Evolutionary conservation across 2,888 invertebrate species (phyloP).

Genomic region (Drosophila diplacantha): DNA sequence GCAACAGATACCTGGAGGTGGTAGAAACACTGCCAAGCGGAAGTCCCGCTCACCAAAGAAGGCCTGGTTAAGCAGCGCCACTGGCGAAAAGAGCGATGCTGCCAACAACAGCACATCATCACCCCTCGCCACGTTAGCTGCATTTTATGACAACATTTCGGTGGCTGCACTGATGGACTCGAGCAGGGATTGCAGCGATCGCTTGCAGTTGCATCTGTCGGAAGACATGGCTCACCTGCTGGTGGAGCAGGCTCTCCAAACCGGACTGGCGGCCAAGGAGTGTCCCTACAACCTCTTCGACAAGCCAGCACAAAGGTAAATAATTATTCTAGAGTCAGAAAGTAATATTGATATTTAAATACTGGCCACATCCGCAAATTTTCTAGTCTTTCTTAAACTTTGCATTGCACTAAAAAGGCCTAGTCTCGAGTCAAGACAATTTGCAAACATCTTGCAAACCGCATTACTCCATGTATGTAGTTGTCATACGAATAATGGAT

Average conservation of each 20-base stretch:
- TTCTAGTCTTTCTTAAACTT: no score
- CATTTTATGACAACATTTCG: constrained; percentile 77
- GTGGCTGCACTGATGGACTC: constrained; percentile 73
- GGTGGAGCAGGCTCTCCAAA: constrained; percentile 70
- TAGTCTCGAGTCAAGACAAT: neutral
- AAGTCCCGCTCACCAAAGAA: constrained; percentile 74
- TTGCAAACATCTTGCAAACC: neutral
- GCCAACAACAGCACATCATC: constrained; percentile 40
- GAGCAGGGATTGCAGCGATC: constrained; percentile 58
- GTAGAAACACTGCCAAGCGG: constrained; percentile 48
- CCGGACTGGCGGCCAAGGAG: constrained; percentile 65
- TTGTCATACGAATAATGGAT: neutral
- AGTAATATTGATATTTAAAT: no score
- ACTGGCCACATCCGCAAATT: no score
- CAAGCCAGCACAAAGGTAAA: constrained; percentile 65
- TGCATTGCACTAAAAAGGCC: no score
- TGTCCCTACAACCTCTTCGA: constrained; percentile 75
- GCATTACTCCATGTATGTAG: neutral
- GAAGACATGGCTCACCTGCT: constrained; percentile 73
- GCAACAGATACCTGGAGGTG: neutral
- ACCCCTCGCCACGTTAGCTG: constrained; percentile 77
- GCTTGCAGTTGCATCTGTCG: constrained; percentile 63
- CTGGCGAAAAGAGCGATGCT: constrained; percentile 42
- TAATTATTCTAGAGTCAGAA: neutral
- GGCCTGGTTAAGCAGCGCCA: constrained; percentile 65